Evolutionary conservation across 2,113 vertebrate genomes (phyloP), one percentile per base, ranked within the genome.

Genomic region (Grallaria varia): DNA sequence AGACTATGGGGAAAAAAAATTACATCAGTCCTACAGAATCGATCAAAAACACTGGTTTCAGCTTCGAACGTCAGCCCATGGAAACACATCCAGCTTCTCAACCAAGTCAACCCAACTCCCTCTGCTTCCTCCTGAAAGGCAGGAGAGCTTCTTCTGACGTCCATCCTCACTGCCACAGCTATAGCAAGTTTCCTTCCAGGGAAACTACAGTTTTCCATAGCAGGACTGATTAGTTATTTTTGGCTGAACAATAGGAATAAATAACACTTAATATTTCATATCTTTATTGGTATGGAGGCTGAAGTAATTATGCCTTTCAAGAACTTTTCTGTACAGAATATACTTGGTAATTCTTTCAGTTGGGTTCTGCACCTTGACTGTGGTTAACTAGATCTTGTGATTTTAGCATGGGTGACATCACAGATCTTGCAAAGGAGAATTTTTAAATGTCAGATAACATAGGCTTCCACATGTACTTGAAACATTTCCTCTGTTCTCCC

Each of bases 11-110:
- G 25, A 16, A 1, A 5, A 47, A 23, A 7, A 59, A 47, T 15
- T 20, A 45, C 52, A 66, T 33, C 28, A 62, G 31, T 55, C 30
- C 37, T 42, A 53, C 12, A 62, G 75, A 77, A 86, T 15, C 13
- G 7, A 76, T 25, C 53, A 80, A 47, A 25, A 76, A 12, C 23
- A 74, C 35, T 0, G 0, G 20, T 25, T 71, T 81, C 55, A 84
- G 25, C 40, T 80, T 84, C 0, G 0, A 56, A 68, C 31, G 49
- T 68, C 0, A 0, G 19, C 40, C 78, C 47, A 20, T 14, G 30
- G 12, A 82, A 72, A 50, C 10, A 68, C 0, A 0, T 23, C 30
- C 39, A 50, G 28, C 17, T 85, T 25, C 52, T 71, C 47, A 55
- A 50, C 4, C 56, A 68, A 42, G 21, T 21, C 39, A 87, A 72